Evolutionary conservation across 2,113 vertebrate species (phyloP).

Genomic region (Micronycteris hirsuta): DNA sequence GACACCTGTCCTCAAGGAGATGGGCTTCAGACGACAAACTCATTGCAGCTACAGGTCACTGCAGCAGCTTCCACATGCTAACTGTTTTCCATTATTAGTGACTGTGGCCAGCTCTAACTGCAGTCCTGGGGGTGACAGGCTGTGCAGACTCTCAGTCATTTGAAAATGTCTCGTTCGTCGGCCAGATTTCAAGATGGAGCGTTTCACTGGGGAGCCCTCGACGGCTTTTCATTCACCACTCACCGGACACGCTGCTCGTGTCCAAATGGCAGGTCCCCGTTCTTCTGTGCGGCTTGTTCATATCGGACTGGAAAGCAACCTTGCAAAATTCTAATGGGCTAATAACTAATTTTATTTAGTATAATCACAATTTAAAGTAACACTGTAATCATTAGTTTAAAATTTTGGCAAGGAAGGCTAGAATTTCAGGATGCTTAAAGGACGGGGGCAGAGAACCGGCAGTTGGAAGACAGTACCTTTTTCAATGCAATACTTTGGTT

Average conservation of each 20-base stretch:
- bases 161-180: background rate
- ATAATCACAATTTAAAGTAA: conserved; percentile 51
- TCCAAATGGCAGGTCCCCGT: background rate
- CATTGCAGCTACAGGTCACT: background rate
- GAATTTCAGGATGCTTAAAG: conserved; percentile 29
- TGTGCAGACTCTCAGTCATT: background rate
- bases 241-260: background rate
- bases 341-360: conserved; percentile 48
- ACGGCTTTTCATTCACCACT: background rate
- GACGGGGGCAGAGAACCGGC: background rate
- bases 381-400: conserved; percentile 42
- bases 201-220: background rate
- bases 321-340: conserved; percentile 32
- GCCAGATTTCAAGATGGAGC: background rate
- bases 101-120: background rate
- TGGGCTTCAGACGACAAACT: background rate
- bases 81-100: background rate
- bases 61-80: background rate
- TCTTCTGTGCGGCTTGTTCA: background rate
- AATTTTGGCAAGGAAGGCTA: conserved; percentile 40
- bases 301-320: background rate
- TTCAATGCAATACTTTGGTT: background rate
- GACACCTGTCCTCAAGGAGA: conserved; percentile 44
- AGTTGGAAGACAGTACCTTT: background rate
- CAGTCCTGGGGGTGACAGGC: background rate